Conservation (phyloP, 2,113 vertebrate genomes). For the Acinonyx jubatus region DNA sequence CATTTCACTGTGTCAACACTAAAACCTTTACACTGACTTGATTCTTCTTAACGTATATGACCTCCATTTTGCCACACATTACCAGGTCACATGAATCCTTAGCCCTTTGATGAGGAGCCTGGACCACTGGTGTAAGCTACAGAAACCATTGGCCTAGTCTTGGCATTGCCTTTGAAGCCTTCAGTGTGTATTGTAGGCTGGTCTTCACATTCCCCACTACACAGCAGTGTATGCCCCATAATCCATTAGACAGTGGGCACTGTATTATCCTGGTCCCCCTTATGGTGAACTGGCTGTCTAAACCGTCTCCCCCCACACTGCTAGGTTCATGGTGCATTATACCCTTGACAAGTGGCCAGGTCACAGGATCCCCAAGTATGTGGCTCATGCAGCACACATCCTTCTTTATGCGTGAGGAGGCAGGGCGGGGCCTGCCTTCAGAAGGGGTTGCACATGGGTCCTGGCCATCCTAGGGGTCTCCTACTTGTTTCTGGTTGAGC, state of each 20-base stretch:
- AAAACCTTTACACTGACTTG: not conserved
- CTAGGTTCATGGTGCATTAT: not conserved
- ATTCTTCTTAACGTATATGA: not conserved
- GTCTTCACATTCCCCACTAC: not conserved
- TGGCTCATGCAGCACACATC: not conserved
- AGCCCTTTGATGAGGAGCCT: not conserved
- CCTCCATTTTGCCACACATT: not conserved
- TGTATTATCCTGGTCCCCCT: not conserved
- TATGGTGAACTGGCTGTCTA: too few species aligned
- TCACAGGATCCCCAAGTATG: not conserved
- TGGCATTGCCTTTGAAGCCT: not conserved
- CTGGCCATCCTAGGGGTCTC: fast-evolving
- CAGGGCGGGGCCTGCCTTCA: not conserved
- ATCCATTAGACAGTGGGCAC: not conserved
- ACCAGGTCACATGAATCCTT: not conserved
- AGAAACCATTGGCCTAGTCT: not conserved
- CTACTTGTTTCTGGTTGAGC: not conserved
- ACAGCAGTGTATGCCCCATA: not conserved
- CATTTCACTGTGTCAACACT: not conserved
- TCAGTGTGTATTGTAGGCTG: too few species aligned
- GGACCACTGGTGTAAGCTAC: not conserved
- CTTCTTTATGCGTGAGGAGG: not conserved
- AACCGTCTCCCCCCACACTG: not conserved
- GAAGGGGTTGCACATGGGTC: fast-evolving
- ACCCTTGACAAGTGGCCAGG: too few species aligned